Conservation (phyloP, 2,888 invertebrate genomes). For the Caenorhabditis sp. region DNA sequence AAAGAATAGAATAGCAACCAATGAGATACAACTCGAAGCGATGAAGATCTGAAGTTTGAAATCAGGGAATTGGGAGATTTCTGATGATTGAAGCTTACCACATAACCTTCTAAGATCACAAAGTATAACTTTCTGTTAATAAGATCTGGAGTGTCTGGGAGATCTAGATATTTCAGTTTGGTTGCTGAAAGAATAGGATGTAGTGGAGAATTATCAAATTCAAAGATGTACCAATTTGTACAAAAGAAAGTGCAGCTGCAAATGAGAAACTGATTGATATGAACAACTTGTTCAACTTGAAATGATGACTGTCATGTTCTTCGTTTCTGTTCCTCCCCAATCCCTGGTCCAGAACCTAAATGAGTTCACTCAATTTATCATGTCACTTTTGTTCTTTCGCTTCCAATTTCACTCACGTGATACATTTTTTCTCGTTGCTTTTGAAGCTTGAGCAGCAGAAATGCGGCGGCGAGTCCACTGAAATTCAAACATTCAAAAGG, state of each 20-base stretch:
- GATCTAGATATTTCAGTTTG: conserved; percentile 64
- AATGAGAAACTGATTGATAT: conserved; percentile 70
- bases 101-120: conserved; percentile 70
- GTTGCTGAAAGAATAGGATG: too few species aligned
- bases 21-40: conserved; percentile 58
- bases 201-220: too few species aligned
- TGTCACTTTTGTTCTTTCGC: conserved; percentile 21
- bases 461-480: conserved; percentile 70
- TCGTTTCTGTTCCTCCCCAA: conserved; percentile 69
- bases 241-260: conserved; percentile 66
- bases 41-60: conserved; percentile 64
- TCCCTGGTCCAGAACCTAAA: conserved; percentile 71
- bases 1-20: conserved; percentile 63
- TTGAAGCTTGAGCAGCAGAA: conserved; percentile 69
- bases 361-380: neutral
- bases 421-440: conserved; percentile 72
- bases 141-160: conserved; percentile 70
- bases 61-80: too few species aligned
- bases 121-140: conserved; percentile 66
- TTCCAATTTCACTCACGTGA: conserved; percentile 64
- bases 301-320: conserved; percentile 70
- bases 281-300: conserved; percentile 70
- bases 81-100: too few species aligned
- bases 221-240: conserved; percentile 73
- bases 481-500: conserved; percentile 50